A percentile compares a stretch with the other conserved stretches of the same genome.
Evolutionary conservation across 1,140 invertebrate species (phyloP).

Genomic region (Trachymyrmex cornetzi): DNA sequence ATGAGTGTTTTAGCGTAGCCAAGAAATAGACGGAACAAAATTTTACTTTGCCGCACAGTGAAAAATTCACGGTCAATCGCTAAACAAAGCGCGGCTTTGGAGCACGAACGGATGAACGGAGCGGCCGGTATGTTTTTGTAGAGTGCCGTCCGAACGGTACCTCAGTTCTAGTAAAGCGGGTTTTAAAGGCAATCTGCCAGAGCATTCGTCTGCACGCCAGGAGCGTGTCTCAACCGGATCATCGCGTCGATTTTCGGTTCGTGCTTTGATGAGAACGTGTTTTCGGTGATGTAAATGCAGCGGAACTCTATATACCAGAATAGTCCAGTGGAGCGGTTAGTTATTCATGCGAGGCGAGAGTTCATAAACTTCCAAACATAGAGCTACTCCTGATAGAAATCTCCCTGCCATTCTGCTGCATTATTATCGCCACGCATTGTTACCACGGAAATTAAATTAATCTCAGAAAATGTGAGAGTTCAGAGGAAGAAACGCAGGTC

Average conservation of each 20-base stretch:
- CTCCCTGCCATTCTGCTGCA: not conserved
- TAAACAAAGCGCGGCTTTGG: conserved; percentile 45
- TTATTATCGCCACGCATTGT: not conserved
- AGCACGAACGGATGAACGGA: conserved; percentile 24
- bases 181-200: conserved; percentile 68
- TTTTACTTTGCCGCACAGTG: not conserved
- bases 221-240: conserved; percentile 47
- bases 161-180: conserved; percentile 67
- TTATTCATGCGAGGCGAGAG: conserved; percentile 2
- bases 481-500: not conserved
- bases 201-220: conserved; percentile 37
- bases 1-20: not conserved
- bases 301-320: conserved; percentile 26
- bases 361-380: conserved; percentile 16
- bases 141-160: conserved; percentile 62
- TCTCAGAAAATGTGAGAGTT: not conserved
- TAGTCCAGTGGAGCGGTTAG: not conserved
- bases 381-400: not conserved
- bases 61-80: conserved; percentile 8
- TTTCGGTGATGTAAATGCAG: conserved; percentile 10
- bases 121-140: conserved; percentile 42
- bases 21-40: not conserved
- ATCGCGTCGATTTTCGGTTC: conserved; percentile 47
- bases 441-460: conserved; percentile 21
- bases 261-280: conserved; percentile 22